Evolutionary conservation across 2,797 vertebrate species (phyloP).

Genomic region (Bradypus variegatus): DNA sequence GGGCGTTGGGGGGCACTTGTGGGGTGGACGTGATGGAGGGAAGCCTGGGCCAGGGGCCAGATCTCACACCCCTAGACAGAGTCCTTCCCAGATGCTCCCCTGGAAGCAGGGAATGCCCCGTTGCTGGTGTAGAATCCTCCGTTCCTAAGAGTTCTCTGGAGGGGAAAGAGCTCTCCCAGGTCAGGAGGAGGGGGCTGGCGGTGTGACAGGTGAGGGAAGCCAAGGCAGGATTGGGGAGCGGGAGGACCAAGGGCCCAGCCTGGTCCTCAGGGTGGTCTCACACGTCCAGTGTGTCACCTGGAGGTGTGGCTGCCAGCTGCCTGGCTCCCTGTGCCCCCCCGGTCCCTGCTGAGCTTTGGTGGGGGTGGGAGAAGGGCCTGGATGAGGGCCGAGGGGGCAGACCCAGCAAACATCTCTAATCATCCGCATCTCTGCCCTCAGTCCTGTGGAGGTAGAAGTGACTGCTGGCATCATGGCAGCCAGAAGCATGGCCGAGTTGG

Average conservation of each 20-base stretch:
- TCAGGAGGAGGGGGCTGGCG: neutral
- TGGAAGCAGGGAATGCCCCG: too few species aligned
- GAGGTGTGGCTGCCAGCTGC: too few species aligned
- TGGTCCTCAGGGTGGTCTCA: neutral
- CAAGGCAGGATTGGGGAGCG: neutral
- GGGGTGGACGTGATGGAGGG: neutral
- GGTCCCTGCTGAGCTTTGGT: neutral
- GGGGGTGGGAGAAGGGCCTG: neutral
- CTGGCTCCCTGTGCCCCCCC: neutral
- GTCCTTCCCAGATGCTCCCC: too few species aligned
- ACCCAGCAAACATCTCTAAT: neutral
- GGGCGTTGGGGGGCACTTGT: neutral
- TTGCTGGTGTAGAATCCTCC: neutral
- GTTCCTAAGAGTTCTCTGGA: too few species aligned
- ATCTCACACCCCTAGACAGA: neutral
- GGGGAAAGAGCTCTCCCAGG: neutral
- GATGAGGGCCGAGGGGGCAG: neutral
- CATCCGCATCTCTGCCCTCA: neutral
- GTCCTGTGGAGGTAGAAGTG: slow-evolving; percentile 72
- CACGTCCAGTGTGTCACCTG: too few species aligned
- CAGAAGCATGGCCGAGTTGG: slow-evolving; percentile 77
- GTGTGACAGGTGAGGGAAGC: neutral
- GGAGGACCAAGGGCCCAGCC: too few species aligned
- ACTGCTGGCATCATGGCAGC: slow-evolving; percentile 78
- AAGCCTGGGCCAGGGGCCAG: neutral